Percentiles rank a stretch among this genome's conserved stretches.
Conservation (phyloP, 2,113 vertebrate species). For the Vidua macroura region DNA sequence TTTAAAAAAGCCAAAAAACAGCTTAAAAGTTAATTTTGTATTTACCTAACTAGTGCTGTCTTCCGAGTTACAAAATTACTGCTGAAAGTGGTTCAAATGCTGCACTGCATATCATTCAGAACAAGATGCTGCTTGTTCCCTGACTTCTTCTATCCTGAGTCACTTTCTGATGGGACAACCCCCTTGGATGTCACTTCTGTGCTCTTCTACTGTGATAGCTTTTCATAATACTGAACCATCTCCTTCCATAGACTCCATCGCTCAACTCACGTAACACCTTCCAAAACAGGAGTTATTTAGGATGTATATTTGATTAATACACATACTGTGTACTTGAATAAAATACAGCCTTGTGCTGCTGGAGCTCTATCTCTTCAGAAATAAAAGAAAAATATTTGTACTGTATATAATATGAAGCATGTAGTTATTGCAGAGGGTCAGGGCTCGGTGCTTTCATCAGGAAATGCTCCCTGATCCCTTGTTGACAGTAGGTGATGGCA, state of each 20-base stretch:
- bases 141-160: neutral
- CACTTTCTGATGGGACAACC: neutral
- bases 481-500: neutral
- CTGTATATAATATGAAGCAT: neutral
- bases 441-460: neutral
- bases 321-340: neutral
- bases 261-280: neutral
- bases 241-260: neutral
- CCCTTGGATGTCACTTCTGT: neutral
- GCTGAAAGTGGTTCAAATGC: neutral
- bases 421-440: neutral
- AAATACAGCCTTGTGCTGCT: neutral
- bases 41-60: neutral
- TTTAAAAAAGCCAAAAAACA: neutral
- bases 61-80: neutral
- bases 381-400: neutral
- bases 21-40: neutral
- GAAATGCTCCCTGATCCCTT: neutral
- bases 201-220: neutral
- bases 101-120: rapidly evolving
- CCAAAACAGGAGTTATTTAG: neutral
- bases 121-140: neutral
- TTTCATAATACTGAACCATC: neutral
- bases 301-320: neutral
- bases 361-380: neutral